These are phyloP conservation scores for Chesias legatella DNA, from an alignment of 2,888 invertebrate species.

Conservation along the genomic window DNA sequence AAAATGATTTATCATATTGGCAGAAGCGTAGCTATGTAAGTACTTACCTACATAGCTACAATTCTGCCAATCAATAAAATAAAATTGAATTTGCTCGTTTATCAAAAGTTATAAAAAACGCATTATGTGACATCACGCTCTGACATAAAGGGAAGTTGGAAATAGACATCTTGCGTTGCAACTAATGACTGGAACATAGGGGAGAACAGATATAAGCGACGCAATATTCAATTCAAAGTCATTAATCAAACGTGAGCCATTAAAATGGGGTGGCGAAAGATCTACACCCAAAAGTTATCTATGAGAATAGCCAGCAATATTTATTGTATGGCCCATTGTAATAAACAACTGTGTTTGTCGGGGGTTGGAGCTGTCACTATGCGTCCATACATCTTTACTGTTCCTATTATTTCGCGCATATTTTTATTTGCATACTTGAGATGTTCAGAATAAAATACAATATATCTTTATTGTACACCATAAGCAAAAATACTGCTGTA, in stretches of 20 bases:
- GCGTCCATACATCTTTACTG: constrained; percentile 16
- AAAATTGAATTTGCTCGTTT: constrained; percentile 13
- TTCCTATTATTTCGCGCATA: constrained; percentile 13
- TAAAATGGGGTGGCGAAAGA: constrained; percentile 72
- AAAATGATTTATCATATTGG: too few relatives aligned
- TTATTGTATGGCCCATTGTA: constrained; percentile 50
- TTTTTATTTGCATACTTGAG: constrained; percentile 1
- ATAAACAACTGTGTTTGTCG: constrained; percentile 40
- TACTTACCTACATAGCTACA: constrained; percentile 2
- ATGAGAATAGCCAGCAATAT: constrained; percentile 48
- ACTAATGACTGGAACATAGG: constrained; percentile 28
- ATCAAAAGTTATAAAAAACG: constrained; percentile 27
- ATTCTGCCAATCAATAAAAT: constrained; percentile 19
- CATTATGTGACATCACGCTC: constrained; percentile 25
- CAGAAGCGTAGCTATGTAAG: too few relatives aligned
- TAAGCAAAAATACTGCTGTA: too few relatives aligned
- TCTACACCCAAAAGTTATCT: constrained; percentile 65
- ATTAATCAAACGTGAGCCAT: constrained; percentile 75
- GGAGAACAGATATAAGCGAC: constrained; percentile 53
- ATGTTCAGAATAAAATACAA: too few relatives aligned
- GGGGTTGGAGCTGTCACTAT: constrained; percentile 39
- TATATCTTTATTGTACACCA: too few relatives aligned
- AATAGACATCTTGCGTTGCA: constrained; percentile 30
- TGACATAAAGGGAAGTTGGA: constrained; percentile 19
- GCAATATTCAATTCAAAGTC: constrained; percentile 45